Evolutionary conservation across 1,140 invertebrate species (phyloP).

Genomic region (Rhizoglyphus robini): DNA sequence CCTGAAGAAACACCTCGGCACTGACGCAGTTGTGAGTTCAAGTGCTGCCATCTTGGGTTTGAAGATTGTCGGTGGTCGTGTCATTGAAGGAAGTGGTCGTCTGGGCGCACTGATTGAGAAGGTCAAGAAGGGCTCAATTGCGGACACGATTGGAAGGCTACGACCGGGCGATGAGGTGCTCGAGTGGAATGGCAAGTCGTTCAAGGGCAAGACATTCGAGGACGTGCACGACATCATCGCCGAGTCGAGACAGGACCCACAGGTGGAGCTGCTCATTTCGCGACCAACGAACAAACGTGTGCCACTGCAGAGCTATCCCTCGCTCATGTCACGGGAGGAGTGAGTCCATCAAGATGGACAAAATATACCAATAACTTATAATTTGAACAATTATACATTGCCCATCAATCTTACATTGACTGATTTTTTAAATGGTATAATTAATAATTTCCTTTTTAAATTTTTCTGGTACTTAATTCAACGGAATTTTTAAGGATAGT

Average conservation of each 20-base stretch:
- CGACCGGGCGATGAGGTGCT: constrained; percentile 94
- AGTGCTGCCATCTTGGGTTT: constrained; percentile 62
- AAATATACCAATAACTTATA: too few species aligned
- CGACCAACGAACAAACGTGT: constrained; percentile 43
- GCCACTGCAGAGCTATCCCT: too few species aligned
- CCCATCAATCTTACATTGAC: too few species aligned
- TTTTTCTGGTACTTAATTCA: too few species aligned
- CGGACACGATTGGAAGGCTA: constrained; percentile 84
- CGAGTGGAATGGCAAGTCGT: constrained; percentile 85
- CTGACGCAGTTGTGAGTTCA: constrained; percentile 34
- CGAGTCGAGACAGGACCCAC: constrained; percentile 79
- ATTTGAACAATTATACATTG: too few species aligned
- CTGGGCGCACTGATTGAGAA: constrained; percentile 76
- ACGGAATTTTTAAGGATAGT: too few species aligned
- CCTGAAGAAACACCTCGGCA: constrained; percentile 54
- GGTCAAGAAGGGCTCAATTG: constrained; percentile 90
- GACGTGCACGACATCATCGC: constrained; percentile 88
- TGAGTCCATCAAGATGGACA: too few species aligned
- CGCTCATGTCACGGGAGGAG: too few species aligned
- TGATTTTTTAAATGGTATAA: too few species aligned
- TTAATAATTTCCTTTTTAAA: too few species aligned
- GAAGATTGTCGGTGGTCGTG: constrained; percentile 83
- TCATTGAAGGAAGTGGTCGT: constrained; percentile 40
- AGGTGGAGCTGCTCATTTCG: constrained; percentile 86
- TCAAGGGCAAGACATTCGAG: constrained; percentile 76